phyloP scores from a whole-genome alignment of 1,140 invertebrate genomes.

The Latrodectus geometricus region DNA sequence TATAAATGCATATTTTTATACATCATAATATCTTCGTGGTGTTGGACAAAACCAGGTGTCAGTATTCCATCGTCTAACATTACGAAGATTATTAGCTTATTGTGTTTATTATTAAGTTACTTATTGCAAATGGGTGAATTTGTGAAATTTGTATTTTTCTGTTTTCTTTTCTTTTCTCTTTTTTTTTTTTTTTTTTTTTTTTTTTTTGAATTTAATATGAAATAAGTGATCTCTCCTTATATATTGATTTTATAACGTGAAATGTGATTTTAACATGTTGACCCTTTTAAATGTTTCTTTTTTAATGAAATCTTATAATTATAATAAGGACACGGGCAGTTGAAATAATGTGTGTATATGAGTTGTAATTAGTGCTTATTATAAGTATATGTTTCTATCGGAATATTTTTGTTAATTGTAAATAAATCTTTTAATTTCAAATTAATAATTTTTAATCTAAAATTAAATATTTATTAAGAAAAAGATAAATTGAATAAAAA shows the following conservation, averaged over 20 bases:
- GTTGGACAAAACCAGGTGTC: constrained; percentile 59
- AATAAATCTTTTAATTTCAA: no score
- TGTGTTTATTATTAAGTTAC: constrained; percentile 51
- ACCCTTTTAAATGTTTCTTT: background rate
- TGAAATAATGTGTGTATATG: background rate
- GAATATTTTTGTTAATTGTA: no score
- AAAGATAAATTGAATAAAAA: no score
- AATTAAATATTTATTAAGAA: no score
- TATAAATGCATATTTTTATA: constrained; percentile 61
- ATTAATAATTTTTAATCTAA: no score
- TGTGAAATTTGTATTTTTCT: constrained; percentile 32
- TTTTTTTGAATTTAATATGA: constrained; percentile 9
- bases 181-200: constrained; percentile 3
- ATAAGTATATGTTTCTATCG: no score
- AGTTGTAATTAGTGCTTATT: no score
- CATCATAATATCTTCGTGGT: constrained; percentile 20
- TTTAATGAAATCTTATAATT: background rate
- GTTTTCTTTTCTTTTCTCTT: background rate
- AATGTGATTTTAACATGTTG: constrained; percentile 41
- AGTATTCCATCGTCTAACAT: constrained; percentile 55
- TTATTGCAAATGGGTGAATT: constrained; percentile 54
- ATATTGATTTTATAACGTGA: constrained; percentile 13
- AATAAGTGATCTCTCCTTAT: background rate
- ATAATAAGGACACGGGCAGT: background rate
- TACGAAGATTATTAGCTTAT: constrained; percentile 34